These are phyloP conservation scores for Mustelus asterias DNA, from an alignment of 2,113 vertebrate genomes.

Conservation along the genomic window DNA sequence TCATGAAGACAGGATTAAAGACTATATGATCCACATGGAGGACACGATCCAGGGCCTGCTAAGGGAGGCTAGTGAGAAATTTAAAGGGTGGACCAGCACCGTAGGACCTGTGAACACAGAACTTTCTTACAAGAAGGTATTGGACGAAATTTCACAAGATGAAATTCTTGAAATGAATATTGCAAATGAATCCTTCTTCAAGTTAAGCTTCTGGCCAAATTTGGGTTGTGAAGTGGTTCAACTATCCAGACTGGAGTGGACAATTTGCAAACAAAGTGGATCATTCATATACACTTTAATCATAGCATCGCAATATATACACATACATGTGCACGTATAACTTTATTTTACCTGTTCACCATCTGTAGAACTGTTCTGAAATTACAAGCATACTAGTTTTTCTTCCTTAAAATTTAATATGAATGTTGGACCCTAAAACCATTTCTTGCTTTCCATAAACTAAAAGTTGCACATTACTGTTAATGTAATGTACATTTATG, in stretches of 20 bases:
- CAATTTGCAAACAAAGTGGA: not conserved
- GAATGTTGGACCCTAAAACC: not conserved
- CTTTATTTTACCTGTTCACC: not conserved
- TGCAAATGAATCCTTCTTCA: not conserved
- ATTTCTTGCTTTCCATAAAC: not conserved
- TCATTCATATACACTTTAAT: not conserved
- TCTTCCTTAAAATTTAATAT: not conserved
- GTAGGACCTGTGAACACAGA: constrained; percentile 63
- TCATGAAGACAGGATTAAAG: constrained; percentile 48
- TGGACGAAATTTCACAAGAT: not conserved
- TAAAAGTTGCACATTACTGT: not conserved
- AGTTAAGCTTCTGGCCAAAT: not conserved
- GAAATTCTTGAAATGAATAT: not conserved
- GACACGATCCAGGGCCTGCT: constrained; percentile 63
- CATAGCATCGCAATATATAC: not conserved
- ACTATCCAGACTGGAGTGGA: not conserved
- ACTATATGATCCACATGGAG: constrained; percentile 59
- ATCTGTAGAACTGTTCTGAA: not conserved
- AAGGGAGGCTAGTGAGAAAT: constrained; percentile 60
- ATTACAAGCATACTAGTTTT: not conserved
- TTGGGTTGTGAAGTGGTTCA: not conserved
- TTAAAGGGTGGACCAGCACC: constrained; percentile 66
- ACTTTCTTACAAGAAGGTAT: constrained; percentile 72
- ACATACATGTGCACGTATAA: not conserved
- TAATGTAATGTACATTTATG: not conserved